Evolutionary conservation across 2,888 invertebrate species (phyloP).

Genomic region (Rambutsinella grinnellia): DNA sequence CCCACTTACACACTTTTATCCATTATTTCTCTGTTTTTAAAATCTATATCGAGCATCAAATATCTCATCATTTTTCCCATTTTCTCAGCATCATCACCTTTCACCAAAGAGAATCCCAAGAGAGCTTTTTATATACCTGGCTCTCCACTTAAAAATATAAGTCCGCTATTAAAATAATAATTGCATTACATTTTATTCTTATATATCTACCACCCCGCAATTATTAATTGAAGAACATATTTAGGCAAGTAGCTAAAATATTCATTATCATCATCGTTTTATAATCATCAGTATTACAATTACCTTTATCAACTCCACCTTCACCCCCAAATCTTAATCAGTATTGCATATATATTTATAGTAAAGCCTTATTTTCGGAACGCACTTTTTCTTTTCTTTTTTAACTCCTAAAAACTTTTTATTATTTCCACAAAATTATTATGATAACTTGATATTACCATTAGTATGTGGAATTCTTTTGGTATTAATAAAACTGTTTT

Average conservation of each 20-base stretch:
- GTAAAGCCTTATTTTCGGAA: neutral
- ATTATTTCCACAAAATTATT: neutral
- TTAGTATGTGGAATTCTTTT: too few species aligned
- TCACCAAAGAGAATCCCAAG: neutral
- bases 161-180: constrained; percentile 34
- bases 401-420: neutral
- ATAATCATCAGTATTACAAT: neutral
- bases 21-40: neutral
- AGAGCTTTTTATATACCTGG: neutral
- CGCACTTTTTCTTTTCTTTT: neutral
- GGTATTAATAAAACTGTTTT: neutral
- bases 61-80: neutral
- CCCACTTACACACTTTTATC: constrained; percentile 19
- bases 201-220: neutral
- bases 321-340: neutral
- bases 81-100: neutral
- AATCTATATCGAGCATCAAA: neutral
- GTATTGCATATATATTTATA: neutral
- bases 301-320: neutral
- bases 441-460: too few species aligned
- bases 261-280: neutral
- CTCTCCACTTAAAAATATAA: constrained; percentile 8
- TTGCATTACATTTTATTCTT: neutral
- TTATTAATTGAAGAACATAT: neutral
- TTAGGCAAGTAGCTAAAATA: neutral